These are phyloP conservation scores for Polyploca ridens DNA, from an alignment of 2,888 invertebrate species.

Conservation along the genomic window DNA sequence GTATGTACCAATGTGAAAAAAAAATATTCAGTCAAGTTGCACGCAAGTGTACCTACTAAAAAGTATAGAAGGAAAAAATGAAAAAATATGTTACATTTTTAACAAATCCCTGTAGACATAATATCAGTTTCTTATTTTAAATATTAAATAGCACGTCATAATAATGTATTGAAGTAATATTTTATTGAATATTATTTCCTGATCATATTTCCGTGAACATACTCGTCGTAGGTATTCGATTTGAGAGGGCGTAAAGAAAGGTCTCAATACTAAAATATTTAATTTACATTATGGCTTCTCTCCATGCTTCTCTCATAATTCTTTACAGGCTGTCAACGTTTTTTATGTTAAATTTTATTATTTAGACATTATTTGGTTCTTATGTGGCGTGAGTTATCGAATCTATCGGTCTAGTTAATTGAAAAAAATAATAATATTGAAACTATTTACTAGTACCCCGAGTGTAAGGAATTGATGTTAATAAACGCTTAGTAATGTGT, in stretches of 20 bases:
- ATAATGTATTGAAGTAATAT: not conserved
- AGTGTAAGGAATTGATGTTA: too few relatives aligned
- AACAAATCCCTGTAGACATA: not conserved
- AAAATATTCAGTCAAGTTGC: not conserved
- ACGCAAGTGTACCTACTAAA: not conserved
- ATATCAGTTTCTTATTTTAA: not conserved
- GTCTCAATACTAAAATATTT: conserved; percentile 35
- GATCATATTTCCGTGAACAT: not conserved
- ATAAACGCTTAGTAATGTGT: too few relatives aligned
- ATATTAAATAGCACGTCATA: not conserved
- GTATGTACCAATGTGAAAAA: too few relatives aligned
- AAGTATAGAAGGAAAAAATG: not conserved
- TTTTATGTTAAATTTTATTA: conserved; percentile 35
- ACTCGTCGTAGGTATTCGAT: not conserved
- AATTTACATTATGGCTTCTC: conserved; percentile 28
- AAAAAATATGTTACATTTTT: not conserved
- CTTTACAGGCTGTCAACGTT: conserved; percentile 35
- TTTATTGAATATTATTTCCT: not conserved
- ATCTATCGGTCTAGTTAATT: not conserved
- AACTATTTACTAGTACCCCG: too few relatives aligned
- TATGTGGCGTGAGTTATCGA: conserved; percentile 14
- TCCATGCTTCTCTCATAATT: conserved; percentile 31
- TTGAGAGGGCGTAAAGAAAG: conserved; percentile 34
- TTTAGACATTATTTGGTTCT: conserved; percentile 23
- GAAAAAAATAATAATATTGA: too few relatives aligned